These are phyloP conservation scores for Passer montanus DNA, from an alignment of 2,113 vertebrate species.

Conservation along the genomic window DNA sequence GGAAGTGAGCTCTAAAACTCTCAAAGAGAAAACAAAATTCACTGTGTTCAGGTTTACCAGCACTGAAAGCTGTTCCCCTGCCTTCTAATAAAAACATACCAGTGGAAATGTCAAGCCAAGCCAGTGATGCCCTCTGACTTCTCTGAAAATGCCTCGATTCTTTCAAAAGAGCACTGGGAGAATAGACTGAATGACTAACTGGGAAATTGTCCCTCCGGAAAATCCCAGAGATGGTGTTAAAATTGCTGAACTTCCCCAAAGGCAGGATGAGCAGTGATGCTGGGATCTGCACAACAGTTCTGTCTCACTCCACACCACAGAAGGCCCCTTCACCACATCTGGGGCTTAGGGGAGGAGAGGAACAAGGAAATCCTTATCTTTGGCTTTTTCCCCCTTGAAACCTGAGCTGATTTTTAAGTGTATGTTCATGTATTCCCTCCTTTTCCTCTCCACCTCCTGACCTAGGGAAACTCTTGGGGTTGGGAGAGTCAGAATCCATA, in stretches of 20 bases:
- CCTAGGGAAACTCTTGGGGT: not conserved
- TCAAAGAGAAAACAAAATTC: not conserved
- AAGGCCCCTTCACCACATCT: not conserved
- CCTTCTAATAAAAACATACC: not conserved
- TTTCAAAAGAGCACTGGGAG: constrained; percentile 21
- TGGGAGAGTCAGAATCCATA: not conserved
- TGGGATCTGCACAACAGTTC: not conserved
- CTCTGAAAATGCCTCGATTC: not conserved
- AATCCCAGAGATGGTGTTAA: not conserved
- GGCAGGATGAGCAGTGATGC: not conserved
- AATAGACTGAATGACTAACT: constrained; percentile 20
- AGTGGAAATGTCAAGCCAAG: constrained; percentile 36
- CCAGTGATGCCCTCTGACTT: constrained; percentile 11
- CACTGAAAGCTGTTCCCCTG: not conserved
- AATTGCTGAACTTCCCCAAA: not conserved
- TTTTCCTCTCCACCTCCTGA: not conserved
- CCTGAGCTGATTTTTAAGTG: not conserved
- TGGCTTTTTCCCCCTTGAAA: not conserved
- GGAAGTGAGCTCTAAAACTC: not conserved
- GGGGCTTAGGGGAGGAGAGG: not conserved
- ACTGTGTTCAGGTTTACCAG: not conserved
- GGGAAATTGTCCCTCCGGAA: not conserved
- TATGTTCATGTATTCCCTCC: not conserved
- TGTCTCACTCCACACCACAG: not conserved
- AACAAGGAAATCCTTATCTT: not conserved